Base-by-base conservation (phyloP, 1,140 invertebrate species). In the Phymorhynchus buccinoides region DNA sequence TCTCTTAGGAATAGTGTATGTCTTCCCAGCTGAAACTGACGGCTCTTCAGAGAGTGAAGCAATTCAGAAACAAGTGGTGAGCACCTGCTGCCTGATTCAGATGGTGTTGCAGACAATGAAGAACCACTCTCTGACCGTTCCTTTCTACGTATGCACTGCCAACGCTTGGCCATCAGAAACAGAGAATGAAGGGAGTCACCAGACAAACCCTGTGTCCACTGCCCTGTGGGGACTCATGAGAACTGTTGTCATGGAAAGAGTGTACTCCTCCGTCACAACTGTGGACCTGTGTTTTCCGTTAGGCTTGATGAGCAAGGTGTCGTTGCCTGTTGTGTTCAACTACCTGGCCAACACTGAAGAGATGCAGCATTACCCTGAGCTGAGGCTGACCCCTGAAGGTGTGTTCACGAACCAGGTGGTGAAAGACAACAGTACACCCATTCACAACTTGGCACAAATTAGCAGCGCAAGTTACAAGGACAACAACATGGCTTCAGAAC, bases 191-290 rank as follows among this genome's bases (percentile, higher is more conserved):
- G 56, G n/a, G 18, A 62, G 56, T 27, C 22, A 14, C 56, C 12
- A 62, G 56, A 44, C 30, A 9, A 37, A 78, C 1, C 77, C 77
- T 30, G 39, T 44, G 16, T 78, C 83, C 80, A 86, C 85, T 68
- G 84, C 80, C 39, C 71, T 87, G 37, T 87, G 86, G 84, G 86
- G 86, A 1, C 27, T 87, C 48, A 44, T 79, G 27, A 32, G 86
- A 52, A 83, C 84, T 27, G 48, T 84, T 16, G 0, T 87, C 12
- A 83, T 71, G 41, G 86, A 87, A 39, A 78, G 85, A 12, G 39
- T 83, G 6, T 85, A 87, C 44, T 52, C 79, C 0, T 22, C 44
- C 68, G n/a, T 86, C 37, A 77, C 68, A n/a, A 16, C 75, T 3
- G 48, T 86, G 32, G 85, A 86, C 39, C 56, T 86, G 12, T 80